These are phyloP conservation scores for Cathartes aura DNA, from an alignment of 2,113 vertebrate species.

Conservation along the genomic window DNA sequence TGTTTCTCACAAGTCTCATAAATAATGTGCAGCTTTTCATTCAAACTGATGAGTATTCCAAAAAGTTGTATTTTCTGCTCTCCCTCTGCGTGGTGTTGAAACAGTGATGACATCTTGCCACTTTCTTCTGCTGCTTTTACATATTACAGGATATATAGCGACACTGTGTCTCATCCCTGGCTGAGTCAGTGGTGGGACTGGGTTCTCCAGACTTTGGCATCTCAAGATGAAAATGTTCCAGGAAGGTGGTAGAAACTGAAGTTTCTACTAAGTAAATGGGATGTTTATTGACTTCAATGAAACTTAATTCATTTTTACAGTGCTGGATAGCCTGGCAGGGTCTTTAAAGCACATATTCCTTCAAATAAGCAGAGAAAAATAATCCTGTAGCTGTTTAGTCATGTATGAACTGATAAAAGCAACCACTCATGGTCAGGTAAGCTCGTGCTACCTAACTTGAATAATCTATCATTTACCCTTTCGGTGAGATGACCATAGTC, in stretches of 20 bases:
- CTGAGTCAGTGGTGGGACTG: conserved; percentile 11
- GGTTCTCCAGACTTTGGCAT: not conserved
- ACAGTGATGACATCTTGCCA: conserved; percentile 16
- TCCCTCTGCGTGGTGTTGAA: conserved; percentile 13
- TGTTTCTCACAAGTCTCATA: not conserved
- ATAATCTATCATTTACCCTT: not conserved
- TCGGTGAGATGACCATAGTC: not conserved
- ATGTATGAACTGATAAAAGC: not conserved
- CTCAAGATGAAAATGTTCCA: not conserved
- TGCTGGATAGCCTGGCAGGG: not conserved
- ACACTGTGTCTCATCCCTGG: not conserved
- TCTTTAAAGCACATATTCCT: not conserved
- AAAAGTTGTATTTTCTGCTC: conserved; percentile 40
- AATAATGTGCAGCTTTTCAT: conserved; percentile 43
- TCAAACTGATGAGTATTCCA: conserved; percentile 44
- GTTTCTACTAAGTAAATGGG: not conserved
- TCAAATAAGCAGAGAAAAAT: not conserved
- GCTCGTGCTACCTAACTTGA: not conserved
- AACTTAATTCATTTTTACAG: not conserved
- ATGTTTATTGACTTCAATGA: not conserved
- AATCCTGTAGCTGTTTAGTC: not conserved
- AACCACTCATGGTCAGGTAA: not conserved
- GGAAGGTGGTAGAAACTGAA: not conserved
- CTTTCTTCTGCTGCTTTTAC: not conserved
- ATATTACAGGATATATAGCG: not conserved